Evolutionary conservation across 2,113 vertebrate species (phyloP), one percentile per base, ranked within the genome.

Genomic region (Anolis carolinensis): DNA sequence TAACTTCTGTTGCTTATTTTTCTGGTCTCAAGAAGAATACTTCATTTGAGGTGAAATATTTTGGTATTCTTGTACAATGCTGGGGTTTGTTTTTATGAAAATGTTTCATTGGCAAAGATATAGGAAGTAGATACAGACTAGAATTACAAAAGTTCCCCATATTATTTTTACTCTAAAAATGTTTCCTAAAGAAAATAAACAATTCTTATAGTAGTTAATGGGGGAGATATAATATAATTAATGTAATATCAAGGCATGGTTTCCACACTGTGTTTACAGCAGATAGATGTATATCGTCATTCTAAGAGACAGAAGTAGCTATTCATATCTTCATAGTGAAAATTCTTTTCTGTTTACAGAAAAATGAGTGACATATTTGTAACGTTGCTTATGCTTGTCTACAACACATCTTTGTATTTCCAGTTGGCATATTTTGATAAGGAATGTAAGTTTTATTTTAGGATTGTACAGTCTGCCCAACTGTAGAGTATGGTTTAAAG

Each of bases 11-110:
- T 0, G 36, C 36, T 3, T n/a, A 72, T 89, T 5, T 67, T 8
- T 80, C 84, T 72, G 48, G 32, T 85, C 8, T 68, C 5, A 88
- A 86, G 81, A 77, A 36, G 73, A 11, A 39, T 85, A 30, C 55
- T 70, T n/a, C 82, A 48, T 82, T 79, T 55, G 75, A 87, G 88
- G 78, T 44, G 23, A 0, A 72, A 0, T 16, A 80, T 80, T 79
- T 82, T 10, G 11, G 77, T n/a, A 59, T 55, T n/a, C 16, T 14
- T 23, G 13, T 16, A 4, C 2, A 44, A n/a, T 67, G 67, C 7
- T 9, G 1, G 13, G 25, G n/a, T n/a, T 44, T 44, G 2, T 79
- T 39, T 73, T 6, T 50, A 0, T 39, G 1, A 2, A 34, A 9
- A 82, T 30, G 10, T 81, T 27, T 70, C 23, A 1, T 0, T 39